Conservation (phyloP, 92 coral and sea anemone species). For the Palythoa grandiflora region DNA sequence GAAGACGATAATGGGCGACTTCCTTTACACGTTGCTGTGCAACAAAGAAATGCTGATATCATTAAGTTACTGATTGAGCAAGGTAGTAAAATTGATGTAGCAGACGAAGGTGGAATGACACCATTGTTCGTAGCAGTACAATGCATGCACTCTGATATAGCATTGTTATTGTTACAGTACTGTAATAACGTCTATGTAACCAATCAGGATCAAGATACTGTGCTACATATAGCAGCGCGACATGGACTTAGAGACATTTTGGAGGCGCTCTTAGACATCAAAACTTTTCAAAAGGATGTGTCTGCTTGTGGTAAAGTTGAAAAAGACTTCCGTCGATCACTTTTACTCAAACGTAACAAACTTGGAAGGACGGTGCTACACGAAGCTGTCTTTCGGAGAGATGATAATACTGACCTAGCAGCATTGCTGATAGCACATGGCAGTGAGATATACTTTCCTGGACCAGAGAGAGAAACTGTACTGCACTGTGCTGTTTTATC, state of each 20-base stretch:
- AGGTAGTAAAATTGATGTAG: slow-evolving; percentile 36
- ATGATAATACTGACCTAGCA: background rate
- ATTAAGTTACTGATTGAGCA: slow-evolving; percentile 28
- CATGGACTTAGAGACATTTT: background rate
- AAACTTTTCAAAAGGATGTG: background rate
- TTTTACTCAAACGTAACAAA: background rate
- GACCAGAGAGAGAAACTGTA: background rate
- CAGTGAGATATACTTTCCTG: slow-evolving; percentile 1
- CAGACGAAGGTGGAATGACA: background rate
- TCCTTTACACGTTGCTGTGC: slow-evolving; percentile 18
- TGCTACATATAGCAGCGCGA: slow-evolving; percentile 26
- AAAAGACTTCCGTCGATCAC: background rate
- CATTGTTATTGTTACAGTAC: background rate
- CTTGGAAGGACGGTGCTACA: slow-evolving; percentile 17
- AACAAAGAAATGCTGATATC: background rate
- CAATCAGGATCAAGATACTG: background rate
- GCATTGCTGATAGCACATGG: background rate
- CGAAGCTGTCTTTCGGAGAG: background rate
- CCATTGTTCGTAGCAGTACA: slow-evolving; percentile 14
- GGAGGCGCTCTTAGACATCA: background rate
- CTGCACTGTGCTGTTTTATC: background rate
- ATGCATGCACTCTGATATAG: background rate
- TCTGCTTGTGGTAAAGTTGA: background rate
- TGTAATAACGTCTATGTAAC: background rate
- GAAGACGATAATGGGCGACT: background rate